Evolutionary conservation across 1,140 invertebrate species (phyloP).

Genomic region (Drosophila kohkoa): DNA sequence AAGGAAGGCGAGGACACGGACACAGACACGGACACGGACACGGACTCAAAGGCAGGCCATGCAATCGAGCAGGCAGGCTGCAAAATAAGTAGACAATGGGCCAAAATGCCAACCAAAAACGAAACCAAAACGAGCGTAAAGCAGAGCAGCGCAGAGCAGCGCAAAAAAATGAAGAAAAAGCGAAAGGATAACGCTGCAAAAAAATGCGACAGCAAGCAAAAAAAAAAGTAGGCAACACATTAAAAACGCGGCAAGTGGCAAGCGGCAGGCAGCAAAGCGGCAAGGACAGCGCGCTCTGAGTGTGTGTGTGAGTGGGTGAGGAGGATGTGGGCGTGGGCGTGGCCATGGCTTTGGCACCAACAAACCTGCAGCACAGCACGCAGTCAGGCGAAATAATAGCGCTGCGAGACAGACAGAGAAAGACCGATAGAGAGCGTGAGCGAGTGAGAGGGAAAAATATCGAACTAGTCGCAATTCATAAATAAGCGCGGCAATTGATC

Average conservation of each 20-base stretch:
- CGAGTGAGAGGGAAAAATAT: slow-evolving; percentile 12
- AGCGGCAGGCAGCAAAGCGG: slow-evolving; percentile 4
- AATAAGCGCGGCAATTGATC: slow-evolving; percentile 61
- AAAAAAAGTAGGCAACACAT: slow-evolving; percentile 63
- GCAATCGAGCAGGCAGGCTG: slow-evolving; percentile 53
- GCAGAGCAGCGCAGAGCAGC: slow-evolving; percentile 7
- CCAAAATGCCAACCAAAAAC: slow-evolving; percentile 58
- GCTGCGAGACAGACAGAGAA: neutral
- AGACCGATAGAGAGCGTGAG: neutral
- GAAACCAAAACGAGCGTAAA: slow-evolving; percentile 52
- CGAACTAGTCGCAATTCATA: slow-evolving; percentile 35
- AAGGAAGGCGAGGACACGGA: neutral
- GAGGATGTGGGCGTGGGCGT: neutral
- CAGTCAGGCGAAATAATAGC: slow-evolving; percentile 9
- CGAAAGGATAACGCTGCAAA: slow-evolving; percentile 40
- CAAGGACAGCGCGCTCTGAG: slow-evolving; percentile 53
- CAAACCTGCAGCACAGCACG: slow-evolving; percentile 16
- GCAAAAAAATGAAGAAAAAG: slow-evolving; percentile 24
- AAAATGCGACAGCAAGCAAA: slow-evolving; percentile 37
- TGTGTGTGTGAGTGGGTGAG: neutral
- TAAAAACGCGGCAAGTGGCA: slow-evolving; percentile 55
- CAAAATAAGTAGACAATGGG: slow-evolving; percentile 76
- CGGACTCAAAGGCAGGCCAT: slow-evolving; percentile 23
- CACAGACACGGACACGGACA: neutral
- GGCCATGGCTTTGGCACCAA: slow-evolving; percentile 47